Evolutionary conservation across 2,888 invertebrate genomes (phyloP).

Genomic region (Dromius quadrimaculatus): DNA sequence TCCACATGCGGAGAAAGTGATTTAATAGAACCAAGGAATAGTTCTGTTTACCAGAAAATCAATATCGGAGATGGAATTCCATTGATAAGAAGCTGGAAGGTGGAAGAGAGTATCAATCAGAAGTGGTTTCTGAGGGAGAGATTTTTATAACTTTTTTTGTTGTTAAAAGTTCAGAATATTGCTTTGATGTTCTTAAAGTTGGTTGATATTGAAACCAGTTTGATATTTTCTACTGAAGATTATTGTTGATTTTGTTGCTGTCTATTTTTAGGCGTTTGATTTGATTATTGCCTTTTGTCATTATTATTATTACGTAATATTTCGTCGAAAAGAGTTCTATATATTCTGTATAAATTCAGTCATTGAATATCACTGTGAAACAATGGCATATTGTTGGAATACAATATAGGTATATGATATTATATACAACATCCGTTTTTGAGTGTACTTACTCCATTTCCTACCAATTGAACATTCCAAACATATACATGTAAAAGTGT

Average conservation of each 20-base stretch:
- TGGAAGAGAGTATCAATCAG: too few species aligned
- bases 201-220: too few species aligned
- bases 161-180: too few species aligned
- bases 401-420: constrained; percentile 43
- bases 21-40: constrained; percentile 1
- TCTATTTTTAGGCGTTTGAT: too few species aligned
- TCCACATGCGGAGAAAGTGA: constrained; percentile 14
- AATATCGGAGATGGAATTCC: constrained; percentile 7
- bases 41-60: constrained; percentile 2
- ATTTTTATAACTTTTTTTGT: too few species aligned
- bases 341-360: constrained; percentile 21
- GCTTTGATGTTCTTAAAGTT: too few species aligned
- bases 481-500: constrained; percentile 48
- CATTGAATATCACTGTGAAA: constrained; percentile 14
- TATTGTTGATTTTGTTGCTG: too few species aligned
- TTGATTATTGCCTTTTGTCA: too few species aligned
- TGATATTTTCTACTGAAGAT: too few species aligned
- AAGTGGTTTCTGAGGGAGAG: too few species aligned
- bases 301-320: too few species aligned
- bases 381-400: constrained; percentile 49
- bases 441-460: constrained; percentile 21
- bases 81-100: too few species aligned
- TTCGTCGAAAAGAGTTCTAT: constrained; percentile 18
- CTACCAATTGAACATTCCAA: constrained; percentile 42
- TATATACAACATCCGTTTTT: constrained; percentile 47